phyloP scores from a whole-genome alignment of 2,113 vertebrate genomes.

The Pluvianellus socialis region DNA sequence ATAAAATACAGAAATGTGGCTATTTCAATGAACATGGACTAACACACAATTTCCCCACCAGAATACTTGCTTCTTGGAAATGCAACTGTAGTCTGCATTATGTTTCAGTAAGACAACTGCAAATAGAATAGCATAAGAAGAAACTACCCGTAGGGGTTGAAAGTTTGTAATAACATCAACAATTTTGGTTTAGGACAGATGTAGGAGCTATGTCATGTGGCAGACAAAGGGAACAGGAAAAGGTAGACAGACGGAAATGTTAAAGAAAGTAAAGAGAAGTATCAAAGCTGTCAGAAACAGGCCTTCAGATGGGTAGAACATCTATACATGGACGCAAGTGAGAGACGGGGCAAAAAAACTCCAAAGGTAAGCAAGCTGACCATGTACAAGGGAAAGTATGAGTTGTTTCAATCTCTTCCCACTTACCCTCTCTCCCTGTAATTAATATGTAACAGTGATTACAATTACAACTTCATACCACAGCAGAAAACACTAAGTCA shows the following conservation, averaged over 20 bases:
- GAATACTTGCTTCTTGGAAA: not conserved
- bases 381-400: not conserved
- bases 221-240: not conserved
- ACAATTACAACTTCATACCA: not conserved
- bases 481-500: not conserved
- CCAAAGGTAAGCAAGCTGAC: not conserved
- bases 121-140: not conserved
- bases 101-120: not conserved
- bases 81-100: not conserved
- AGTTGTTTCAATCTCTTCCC: not conserved
- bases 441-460: not conserved
- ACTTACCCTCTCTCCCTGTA: not conserved
- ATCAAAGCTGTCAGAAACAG: not conserved
- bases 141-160: not conserved
- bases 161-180: not conserved
- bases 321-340: not conserved
- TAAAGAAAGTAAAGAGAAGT: not conserved
- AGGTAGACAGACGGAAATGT: not conserved
- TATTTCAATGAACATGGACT: not conserved
- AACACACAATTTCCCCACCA: not conserved
- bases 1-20: not conserved
- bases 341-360: not conserved
- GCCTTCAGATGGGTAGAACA: not conserved
- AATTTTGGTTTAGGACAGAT: not conserved
- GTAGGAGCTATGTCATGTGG: not conserved